Base-by-base conservation (phyloP, 2,888 invertebrate species). In the Crossocerus cetratus region DNA sequence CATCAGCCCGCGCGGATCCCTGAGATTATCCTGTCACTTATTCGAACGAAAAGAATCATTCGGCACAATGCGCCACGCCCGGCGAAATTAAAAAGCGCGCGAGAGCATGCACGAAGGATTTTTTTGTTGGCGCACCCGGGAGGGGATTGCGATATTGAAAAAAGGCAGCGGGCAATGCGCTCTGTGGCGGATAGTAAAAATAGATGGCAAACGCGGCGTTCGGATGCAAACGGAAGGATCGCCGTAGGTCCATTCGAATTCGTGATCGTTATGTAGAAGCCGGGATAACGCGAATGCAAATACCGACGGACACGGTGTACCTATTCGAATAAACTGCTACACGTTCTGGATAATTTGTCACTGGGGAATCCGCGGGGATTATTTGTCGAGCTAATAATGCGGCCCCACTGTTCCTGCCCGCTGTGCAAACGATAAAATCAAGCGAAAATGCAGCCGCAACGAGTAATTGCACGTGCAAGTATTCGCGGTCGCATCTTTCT, bases 381-480 rank as follows among this genome's bases (percentile, higher is more conserved):
- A 87, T 88, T 88, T 88, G 87, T 85, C 88, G 81, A 85, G 86
- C 86, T 88, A 88, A 88, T 88, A 88, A 88, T 88, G 87, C 83
- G 86, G 85, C 83, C 84, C 83, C 83, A 83, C 83, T 82, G 83
- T 82, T 69, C 74, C 79, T 74, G 71, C 61, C 66, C 74, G 72
- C 72, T 63, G 65, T 69, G 74, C 76, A 80, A 82, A 83, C 83
- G 86, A 87, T 87, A 86, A 87, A 87, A 87, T 87, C 83, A 83
- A 32, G 74, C 80, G 85, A 84, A 84, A 85, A 87, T 80, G 77
- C 75, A 61, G 57, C 69, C 76, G 68, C 73, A 65, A 78, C 80
- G 76, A 78, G 76, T 80, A 82, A 82, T 82, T 80, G 80, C 71
- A 66, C 78, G 69, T 49, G 82, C 82, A 72, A 73, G 74, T 78